Evolutionary conservation across 2,797 vertebrate genomes (phyloP), one percentile per base, ranked within the genome.

Genomic region (Ptychadena robeensis): DNA sequence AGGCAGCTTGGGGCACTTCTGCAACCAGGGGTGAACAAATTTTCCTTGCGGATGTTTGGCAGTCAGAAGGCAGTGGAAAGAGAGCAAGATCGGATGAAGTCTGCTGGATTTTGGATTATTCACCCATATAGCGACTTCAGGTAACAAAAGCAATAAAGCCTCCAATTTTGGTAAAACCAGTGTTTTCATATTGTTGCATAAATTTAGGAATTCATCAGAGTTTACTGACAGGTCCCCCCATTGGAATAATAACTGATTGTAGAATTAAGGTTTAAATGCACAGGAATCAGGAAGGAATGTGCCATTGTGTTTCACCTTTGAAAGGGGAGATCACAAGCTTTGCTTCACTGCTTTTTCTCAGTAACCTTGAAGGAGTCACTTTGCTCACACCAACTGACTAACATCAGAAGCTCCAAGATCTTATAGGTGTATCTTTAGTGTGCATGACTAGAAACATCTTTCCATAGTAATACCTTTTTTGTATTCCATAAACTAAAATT

Each of bases 121-220:
- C 98, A 99, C 87, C 98, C 98, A 14, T 99, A 99, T 95, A 99
- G 98, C 88, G 98, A 99, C 92, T 99, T 99, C 97, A 99, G 98
- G 98, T 99, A 96, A 94, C 86, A 38, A 44, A 84, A 57, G 2
- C n/a, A 64, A 40, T 10, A 53, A 65, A 65, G 27, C 68, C 32
- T 53, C 53, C 1, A 31, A 18, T 31, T 38, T 25, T 48, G 63
- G 9, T 53, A 12, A 35, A 57, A 69, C 31, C 31, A 28, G 76
- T 68, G 75, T 34, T 67, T 15, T n/a, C 59, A 61, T 25, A 25
- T 61, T 61, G 10, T 9, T 61, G 25, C 25, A 61, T 61, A 9
- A 25, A 61, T 40, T 44, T 68, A 3, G 9, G 34, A 18, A 79
- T 57, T 34, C 31, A 78, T 67, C 64, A 69, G 30, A 77, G 30